Percentiles rank a stretch among this genome's conserved stretches.
phyloP scores from a whole-genome alignment of 2,113 vertebrate genomes.

The Thermophis baileyi region DNA sequence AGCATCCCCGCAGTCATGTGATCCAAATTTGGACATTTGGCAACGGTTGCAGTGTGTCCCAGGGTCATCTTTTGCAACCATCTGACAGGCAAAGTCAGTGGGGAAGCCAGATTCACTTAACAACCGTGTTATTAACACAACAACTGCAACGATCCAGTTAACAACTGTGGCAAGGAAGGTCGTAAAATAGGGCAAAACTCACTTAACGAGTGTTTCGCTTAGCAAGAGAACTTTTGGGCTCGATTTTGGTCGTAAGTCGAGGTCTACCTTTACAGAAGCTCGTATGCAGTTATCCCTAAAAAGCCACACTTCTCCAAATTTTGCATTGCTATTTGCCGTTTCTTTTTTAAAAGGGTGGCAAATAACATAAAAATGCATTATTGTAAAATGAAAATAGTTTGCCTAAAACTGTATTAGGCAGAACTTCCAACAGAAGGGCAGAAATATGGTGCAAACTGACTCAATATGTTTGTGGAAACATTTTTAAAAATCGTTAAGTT shows the following conservation, averaged over 20 bases:
- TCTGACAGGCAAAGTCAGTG: too few species aligned
- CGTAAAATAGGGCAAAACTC: too few species aligned
- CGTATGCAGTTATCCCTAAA: not conserved
- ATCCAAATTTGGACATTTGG: too few species aligned
- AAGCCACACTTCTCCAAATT: not conserved
- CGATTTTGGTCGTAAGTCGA: not conserved
- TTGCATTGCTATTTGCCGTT: not conserved
- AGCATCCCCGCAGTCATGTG: too few species aligned
- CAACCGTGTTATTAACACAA: too few species aligned
- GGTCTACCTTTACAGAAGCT: not conserved
- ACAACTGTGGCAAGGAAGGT: too few species aligned
- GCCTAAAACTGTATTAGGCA: not conserved
- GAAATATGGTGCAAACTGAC: not conserved
- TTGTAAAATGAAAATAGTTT: not conserved
- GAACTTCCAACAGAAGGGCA: not conserved
- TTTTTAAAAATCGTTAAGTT: not conserved
- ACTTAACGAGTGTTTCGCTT: too few species aligned
- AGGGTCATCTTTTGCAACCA: too few species aligned
- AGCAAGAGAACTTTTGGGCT: too few species aligned
- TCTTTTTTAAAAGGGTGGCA: not conserved
- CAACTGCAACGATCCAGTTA: too few species aligned
- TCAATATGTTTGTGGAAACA: not conserved
- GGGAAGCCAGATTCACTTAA: too few species aligned
- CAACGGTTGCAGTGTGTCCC: too few species aligned
- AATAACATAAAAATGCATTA: not conserved